Evolutionary conservation across 2,113 vertebrate species (phyloP).

Genomic region (Campylorhamphus procurvoides): DNA sequence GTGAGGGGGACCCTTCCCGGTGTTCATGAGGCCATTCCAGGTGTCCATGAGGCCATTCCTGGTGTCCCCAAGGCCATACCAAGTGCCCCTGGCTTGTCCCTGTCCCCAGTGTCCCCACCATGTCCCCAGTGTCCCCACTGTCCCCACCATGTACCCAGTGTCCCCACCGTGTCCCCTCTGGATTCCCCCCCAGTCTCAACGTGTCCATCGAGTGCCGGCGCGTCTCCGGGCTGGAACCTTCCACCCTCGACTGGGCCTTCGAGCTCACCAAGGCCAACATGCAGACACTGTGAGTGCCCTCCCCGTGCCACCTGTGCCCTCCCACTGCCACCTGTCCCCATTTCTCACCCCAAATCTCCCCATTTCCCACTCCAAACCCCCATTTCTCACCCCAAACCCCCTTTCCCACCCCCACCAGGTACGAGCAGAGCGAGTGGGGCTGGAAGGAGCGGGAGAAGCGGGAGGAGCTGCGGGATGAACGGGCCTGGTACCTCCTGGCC

Average conservation of each 20-base stretch:
- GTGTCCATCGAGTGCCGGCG: conserved; percentile 90
- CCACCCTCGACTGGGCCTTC: conserved; percentile 93
- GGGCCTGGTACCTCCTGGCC: not conserved
- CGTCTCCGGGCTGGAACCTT: conserved; percentile 82
- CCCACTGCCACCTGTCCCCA: not conserved
- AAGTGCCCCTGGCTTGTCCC: too few species aligned
- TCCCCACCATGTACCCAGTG: not conserved
- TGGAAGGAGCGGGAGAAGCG: not conserved
- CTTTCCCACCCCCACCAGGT: not conserved
- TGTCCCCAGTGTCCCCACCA: accelerated
- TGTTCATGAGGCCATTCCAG: not conserved
- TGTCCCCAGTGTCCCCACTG: too few species aligned
- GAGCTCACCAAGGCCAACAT: conserved; percentile 94
- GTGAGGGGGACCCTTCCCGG: not conserved
- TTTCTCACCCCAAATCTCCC: too few species aligned
- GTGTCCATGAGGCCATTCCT: not conserved
- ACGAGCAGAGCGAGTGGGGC: not conserved
- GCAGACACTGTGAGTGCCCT: conserved; percentile 87
- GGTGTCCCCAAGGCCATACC: not conserved
- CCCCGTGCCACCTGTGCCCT: too few species aligned
- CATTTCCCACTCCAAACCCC: too few species aligned
- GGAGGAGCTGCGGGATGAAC: not conserved
- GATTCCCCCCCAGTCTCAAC: conserved; percentile 76
- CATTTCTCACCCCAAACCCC: too few species aligned
- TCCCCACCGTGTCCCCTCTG: too few species aligned